These are phyloP conservation scores for Anthopleura xanthogrammica DNA, from an alignment of 92 coral and sea anemone genomes.

Conservation along the genomic window DNA sequence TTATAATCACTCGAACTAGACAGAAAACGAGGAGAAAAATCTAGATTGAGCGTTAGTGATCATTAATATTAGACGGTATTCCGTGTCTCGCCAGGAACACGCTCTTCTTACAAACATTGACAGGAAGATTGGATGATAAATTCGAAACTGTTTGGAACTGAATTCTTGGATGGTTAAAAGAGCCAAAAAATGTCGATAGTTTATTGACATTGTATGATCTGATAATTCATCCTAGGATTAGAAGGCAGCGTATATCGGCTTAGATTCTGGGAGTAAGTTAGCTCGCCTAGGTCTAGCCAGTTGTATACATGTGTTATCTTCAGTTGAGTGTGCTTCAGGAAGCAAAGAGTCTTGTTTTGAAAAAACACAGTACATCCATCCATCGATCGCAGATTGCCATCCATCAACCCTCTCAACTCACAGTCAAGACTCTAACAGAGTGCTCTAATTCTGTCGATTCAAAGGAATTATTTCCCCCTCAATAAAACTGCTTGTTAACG, in stretches of 20 bases:
- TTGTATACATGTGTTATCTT: background rate
- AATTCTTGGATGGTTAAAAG: background rate
- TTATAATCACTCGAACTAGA: background rate
- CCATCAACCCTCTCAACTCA: background rate
- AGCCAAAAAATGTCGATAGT: background rate
- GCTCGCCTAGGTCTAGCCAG: background rate
- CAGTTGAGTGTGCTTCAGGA: background rate
- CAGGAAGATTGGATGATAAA: background rate
- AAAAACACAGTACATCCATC: background rate
- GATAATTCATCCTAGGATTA: background rate
- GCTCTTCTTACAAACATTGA: background rate
- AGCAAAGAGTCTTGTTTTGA: background rate
- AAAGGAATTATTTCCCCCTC: background rate
- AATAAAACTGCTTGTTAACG: background rate
- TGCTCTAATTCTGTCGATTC: background rate
- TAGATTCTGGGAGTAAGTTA: background rate
- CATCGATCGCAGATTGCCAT: background rate
- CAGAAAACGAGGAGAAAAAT: background rate
- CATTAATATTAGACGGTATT: background rate
- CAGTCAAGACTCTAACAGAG: background rate
- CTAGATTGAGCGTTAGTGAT: background rate
- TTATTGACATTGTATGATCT: constrained; percentile 6
- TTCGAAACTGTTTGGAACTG: background rate
- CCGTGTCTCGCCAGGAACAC: background rate
- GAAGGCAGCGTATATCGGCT: background rate